Percentiles rank a stretch among this genome's conserved stretches.
These are phyloP conservation scores for Colostygia pectinataria DNA, from an alignment of 2,888 invertebrate genomes.

Conservation along the genomic window DNA sequence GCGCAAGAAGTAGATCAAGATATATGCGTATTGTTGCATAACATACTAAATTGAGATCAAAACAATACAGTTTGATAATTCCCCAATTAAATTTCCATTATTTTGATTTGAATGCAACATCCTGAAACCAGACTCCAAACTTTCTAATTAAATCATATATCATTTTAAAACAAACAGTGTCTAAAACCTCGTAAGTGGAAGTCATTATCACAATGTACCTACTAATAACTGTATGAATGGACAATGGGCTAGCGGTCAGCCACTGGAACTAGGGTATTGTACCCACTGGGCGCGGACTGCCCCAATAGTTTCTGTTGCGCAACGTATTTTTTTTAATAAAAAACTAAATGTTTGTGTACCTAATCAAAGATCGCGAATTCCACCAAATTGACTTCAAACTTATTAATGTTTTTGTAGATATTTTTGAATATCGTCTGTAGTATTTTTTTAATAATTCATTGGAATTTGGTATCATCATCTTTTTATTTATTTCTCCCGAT, in stretches of 20 bases:
- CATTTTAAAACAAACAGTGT: slow-evolving; percentile 33
- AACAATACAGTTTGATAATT: slow-evolving; percentile 6
- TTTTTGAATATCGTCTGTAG: too few species aligned
- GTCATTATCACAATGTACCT: slow-evolving; percentile 28
- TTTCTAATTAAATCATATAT: slow-evolving; percentile 32
- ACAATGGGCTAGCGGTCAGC: slow-evolving; percentile 31
- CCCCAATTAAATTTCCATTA: slow-evolving; percentile 12
- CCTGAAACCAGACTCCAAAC: slow-evolving; percentile 16
- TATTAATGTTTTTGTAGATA: too few species aligned
- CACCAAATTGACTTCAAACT: too few species aligned
- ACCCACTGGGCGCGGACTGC: slow-evolving; percentile 7
- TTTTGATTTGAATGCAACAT: slow-evolving; percentile 11
- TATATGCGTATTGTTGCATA: background rate
- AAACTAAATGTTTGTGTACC: background rate
- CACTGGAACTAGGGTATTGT: slow-evolving; percentile 15
- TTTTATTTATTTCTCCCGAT: too few species aligned
- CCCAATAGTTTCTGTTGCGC: slow-evolving; percentile 4
- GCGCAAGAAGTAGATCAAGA: background rate
- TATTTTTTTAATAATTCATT: too few species aligned
- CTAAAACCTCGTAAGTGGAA: slow-evolving; percentile 25
- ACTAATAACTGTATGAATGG: slow-evolving; percentile 39
- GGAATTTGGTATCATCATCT: too few species aligned
- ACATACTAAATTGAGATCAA: background rate
- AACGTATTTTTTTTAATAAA: too few species aligned
- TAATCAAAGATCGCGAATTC: too few species aligned